Conservation (phyloP, 2,797 vertebrate species). For the Buphagus erythrorhynchus region DNA sequence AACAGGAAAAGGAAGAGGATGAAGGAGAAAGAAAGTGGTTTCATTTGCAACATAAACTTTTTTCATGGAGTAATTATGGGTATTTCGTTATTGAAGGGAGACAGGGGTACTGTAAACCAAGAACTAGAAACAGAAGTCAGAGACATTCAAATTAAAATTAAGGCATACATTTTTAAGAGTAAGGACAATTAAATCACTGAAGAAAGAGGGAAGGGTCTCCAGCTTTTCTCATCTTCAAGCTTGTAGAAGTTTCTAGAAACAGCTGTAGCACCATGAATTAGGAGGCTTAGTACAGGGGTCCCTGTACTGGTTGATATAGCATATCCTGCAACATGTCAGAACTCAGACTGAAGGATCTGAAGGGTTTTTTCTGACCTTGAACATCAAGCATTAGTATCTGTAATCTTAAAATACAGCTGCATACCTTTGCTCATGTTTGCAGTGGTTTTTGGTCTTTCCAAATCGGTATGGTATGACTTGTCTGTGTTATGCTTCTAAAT, state of each 20-base stretch:
- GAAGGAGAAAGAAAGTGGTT: not conserved
- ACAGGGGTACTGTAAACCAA: not conserved
- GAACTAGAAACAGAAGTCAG: not conserved
- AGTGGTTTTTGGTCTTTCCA: not conserved
- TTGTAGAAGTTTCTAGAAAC: not conserved
- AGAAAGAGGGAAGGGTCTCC: not conserved
- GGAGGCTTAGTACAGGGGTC: not conserved
- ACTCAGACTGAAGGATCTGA: not conserved
- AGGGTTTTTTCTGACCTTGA: not conserved
- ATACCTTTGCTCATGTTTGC: not conserved
- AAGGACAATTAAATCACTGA: not conserved
- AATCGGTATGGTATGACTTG: not conserved
- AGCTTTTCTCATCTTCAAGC: not conserved
- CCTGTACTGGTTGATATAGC: not conserved
- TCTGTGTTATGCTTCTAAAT: not conserved
- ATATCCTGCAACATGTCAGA: not conserved
- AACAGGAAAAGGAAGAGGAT: rapidly evolving
- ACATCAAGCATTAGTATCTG: not conserved
- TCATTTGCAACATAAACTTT: not conserved
- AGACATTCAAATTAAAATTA: not conserved
- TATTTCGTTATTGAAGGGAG: not conserved
- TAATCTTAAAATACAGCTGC: not conserved
- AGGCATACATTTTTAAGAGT: not conserved
- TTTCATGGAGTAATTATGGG: not conserved
- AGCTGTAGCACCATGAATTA: not conserved